Conservation (phyloP, 2,797 vertebrate species). For the Psittacula derbiana region DNA sequence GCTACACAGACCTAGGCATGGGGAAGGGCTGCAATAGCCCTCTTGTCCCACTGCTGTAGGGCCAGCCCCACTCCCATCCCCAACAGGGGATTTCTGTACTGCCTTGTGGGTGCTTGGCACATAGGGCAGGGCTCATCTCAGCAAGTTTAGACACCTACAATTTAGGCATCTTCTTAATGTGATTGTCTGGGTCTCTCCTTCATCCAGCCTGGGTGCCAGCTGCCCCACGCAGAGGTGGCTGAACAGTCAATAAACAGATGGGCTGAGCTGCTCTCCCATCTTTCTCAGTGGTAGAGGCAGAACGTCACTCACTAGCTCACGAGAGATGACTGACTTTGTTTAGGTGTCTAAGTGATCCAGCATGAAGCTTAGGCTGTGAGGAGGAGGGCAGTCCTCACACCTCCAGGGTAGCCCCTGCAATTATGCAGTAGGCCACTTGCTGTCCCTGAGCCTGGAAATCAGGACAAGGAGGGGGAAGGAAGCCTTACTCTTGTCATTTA, state of each 20-base stretch:
- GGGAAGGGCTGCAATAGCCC: background rate
- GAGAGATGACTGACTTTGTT: background rate
- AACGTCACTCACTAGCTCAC: background rate
- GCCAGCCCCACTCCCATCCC: background rate
- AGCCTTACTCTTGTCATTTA: background rate
- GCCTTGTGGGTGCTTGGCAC: rapidly evolving
- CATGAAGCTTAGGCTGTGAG: background rate
- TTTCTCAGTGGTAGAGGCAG: background rate
- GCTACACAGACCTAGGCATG: background rate
- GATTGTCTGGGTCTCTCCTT: background rate
- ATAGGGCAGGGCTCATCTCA: background rate
- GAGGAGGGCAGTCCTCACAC: background rate
- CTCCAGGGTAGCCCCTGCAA: background rate
- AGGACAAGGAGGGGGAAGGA: background rate
- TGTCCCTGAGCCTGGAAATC: background rate
- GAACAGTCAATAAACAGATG: background rate
- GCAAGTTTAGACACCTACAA: background rate
- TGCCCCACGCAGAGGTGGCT: background rate
- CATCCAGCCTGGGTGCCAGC: background rate
- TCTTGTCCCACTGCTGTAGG: background rate
- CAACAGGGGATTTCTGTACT: background rate
- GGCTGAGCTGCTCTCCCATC: background rate
- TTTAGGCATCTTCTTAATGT: background rate
- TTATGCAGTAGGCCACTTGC: background rate
- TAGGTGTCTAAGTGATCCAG: background rate